Percentiles rank a stretch among this genome's conserved stretches.
Evolutionary conservation across 2,113 vertebrate species (phyloP).

Genomic region (Galemys pyrenaicus): DNA sequence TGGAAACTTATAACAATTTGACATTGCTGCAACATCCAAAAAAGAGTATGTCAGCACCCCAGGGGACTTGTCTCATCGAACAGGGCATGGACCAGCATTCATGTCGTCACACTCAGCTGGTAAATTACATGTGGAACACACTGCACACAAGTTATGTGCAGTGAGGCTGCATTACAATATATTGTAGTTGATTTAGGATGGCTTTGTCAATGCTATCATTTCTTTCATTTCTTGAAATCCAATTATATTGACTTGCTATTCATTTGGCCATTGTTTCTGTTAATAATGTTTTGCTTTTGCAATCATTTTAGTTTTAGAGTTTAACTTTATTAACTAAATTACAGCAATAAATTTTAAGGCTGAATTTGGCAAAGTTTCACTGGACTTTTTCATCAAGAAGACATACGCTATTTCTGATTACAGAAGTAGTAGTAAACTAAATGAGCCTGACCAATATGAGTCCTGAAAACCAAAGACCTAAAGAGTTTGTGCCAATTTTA

Average conservation of each 20-base stretch:
- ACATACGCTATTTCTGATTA: neutral
- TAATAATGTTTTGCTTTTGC: neutral
- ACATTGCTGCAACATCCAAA: neutral
- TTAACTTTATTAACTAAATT: constrained; percentile 5
- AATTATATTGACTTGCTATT: too few relatives aligned
- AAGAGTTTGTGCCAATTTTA: neutral
- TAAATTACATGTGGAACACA: neutral
- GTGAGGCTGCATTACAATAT: neutral
- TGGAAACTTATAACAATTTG: neutral
- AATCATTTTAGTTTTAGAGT: neutral
- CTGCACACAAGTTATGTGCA: neutral
- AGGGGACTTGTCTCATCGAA: neutral
- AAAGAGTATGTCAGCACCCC: neutral
- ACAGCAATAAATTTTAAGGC: neutral
- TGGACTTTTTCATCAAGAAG: neutral
- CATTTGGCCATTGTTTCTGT: neutral
- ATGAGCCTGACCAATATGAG: neutral
- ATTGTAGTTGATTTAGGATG: neutral
- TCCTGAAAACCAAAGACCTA: neutral
- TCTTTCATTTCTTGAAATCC: neutral
- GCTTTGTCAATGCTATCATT: neutral
- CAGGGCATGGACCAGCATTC: neutral
- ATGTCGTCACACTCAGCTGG: neutral
- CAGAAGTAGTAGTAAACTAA: neutral
- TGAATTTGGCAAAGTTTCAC: neutral